These are phyloP conservation scores for Chinchilla lanigera DNA, from an alignment of 2,113 vertebrate genomes.

Conservation along the genomic window DNA sequence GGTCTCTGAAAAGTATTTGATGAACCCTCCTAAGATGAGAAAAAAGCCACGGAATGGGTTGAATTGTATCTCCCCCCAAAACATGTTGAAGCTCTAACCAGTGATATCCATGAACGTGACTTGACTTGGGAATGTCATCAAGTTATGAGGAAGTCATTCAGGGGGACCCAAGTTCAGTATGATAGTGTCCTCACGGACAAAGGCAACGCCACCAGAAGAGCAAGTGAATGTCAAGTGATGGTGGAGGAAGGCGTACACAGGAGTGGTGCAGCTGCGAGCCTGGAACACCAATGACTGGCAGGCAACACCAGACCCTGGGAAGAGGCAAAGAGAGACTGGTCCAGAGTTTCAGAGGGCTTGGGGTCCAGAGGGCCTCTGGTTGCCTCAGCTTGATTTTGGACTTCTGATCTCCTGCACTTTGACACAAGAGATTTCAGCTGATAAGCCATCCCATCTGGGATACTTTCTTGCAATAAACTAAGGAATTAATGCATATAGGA, in stretches of 20 bases:
- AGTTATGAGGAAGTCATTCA: background rate
- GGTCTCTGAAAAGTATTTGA: background rate
- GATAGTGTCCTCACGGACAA: background rate
- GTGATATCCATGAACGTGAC: background rate
- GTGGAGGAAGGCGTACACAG: rapidly evolving
- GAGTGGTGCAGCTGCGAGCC: too few species aligned
- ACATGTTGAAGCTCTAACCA: background rate
- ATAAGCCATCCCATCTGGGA: background rate
- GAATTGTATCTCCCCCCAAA: background rate
- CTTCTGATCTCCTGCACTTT: background rate
- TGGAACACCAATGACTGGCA: too few species aligned
- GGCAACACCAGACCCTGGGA: too few species aligned
- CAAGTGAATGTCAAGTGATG: rapidly evolving
- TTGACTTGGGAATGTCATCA: background rate
- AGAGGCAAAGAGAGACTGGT: background rate
- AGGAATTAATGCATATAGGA: background rate
- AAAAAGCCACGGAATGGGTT: background rate
- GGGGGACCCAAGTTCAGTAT: background rate
- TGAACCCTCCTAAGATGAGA: background rate
- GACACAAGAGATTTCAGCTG: background rate
- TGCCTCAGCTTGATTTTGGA: background rate
- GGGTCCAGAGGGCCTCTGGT: background rate
- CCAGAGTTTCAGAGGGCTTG: background rate
- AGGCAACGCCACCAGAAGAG: background rate
- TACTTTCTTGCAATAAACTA: background rate